Evolutionary conservation across 1,140 invertebrate species (phyloP), one percentile per base, ranked within the genome.

Genomic region (Mesaphorura yosii): DNA sequence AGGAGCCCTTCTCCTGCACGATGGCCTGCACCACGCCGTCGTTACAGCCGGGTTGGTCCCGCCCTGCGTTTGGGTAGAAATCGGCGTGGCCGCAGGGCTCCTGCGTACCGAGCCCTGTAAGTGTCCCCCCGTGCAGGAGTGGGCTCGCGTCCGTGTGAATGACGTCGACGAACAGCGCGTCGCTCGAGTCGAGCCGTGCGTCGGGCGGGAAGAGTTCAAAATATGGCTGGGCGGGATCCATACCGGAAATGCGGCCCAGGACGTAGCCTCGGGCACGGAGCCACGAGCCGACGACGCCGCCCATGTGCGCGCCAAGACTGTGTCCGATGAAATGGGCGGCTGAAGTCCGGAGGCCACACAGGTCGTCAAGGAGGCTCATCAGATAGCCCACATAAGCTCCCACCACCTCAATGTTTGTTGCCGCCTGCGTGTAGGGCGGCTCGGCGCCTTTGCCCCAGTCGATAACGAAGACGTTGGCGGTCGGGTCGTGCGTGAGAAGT

Each of bases 171-270:
- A 83, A 91, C 34, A 78, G 70, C 0, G 88, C 88, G 66, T 94
- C 91, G 12, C 78, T 77, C 14, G 80, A 78, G 68, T 94, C 89
- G 15, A 94, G 71, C 1, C 88, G 77, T 0, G 92, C 87, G 57
- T 86, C 76, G 5, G 81, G 76, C 42, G 82, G 77, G 0, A 86
- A 83, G 56, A 85, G 81, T 59, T 84, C 82, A 70, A 95, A 95
- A 66, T 91, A 82, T 0, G 91, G 91, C 52, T 88, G 87, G 0
- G 91, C 91, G 0, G 91, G 90, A 71, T 96, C 91, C 59, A 95
- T 64, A 1, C 86, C 89, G 68, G 76, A 77, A 37, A 82, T 80
- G 58, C 78, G 65, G 15, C 78, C 83, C n/a, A 87, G 59, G 55
- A 79, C 3, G 82, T 63, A 48, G 75, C 75, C 58, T 76, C 75